These are phyloP conservation scores for Xiphophorus couchianus DNA, from an alignment of 2,113 vertebrate genomes.

Conservation along the genomic window DNA sequence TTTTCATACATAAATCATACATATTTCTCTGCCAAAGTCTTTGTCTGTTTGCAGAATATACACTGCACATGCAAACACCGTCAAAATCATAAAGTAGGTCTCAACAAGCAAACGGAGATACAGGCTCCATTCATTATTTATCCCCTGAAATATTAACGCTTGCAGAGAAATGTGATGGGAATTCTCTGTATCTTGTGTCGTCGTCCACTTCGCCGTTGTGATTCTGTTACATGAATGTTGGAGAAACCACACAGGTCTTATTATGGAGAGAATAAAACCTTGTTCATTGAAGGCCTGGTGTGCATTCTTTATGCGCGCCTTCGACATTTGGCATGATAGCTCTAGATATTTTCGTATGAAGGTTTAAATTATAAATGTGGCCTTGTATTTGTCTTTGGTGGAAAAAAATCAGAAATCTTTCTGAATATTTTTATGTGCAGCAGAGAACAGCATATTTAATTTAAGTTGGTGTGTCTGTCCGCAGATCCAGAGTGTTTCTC, in stretches of 20 bases:
- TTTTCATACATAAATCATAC: neutral
- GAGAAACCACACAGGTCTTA: constrained; percentile 17
- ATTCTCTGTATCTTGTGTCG: constrained; percentile 44
- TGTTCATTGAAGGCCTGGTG: constrained; percentile 22
- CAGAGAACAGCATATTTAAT: neutral
- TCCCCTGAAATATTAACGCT: constrained; percentile 67
- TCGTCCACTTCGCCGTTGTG: constrained; percentile 37
- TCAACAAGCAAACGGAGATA: constrained; percentile 43
- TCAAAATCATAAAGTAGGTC: constrained; percentile 49
- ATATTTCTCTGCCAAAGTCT: constrained; percentile 6
- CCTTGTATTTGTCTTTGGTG: neutral
- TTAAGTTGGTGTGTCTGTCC: constrained; percentile 18
- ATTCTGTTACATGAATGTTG: constrained; percentile 45
- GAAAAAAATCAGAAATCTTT: constrained; percentile 1
- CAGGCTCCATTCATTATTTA: constrained; percentile 69
- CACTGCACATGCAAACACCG: constrained; percentile 15
- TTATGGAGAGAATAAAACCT: constrained; percentile 26
- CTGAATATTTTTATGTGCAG: neutral
- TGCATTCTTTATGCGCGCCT: constrained; percentile 37
- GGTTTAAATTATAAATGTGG: constrained; percentile 41
- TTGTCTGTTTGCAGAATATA: constrained; percentile 29
- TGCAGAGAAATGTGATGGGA: constrained; percentile 39
- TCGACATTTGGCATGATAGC: constrained; percentile 14
- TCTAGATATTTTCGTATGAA: constrained; percentile 16
- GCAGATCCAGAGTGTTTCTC: constrained; percentile 91